These are phyloP conservation scores for Emydoidea blandingii DNA, from an alignment of 2,797 vertebrate species.

Conservation along the genomic window DNA sequence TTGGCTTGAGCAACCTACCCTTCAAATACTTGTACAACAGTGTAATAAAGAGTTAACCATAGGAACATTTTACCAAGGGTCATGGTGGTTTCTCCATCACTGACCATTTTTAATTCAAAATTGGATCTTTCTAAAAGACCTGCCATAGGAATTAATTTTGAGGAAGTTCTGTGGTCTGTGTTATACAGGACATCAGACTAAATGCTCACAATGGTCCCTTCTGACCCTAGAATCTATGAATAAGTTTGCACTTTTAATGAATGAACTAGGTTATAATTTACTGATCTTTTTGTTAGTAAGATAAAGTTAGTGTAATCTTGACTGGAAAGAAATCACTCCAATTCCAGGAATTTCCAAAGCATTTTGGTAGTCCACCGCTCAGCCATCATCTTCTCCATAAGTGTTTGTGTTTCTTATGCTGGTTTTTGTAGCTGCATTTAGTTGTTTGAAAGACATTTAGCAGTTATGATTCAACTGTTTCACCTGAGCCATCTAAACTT, in stretches of 20 bases:
- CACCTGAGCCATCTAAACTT: neutral
- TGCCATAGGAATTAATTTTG: neutral
- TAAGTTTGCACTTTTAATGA: neutral
- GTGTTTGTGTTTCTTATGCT: neutral
- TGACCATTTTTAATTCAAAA: neutral
- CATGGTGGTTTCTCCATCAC: neutral
- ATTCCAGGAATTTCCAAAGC: neutral
- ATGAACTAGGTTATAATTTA: neutral
- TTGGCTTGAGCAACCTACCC: neutral
- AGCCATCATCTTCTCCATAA: neutral
- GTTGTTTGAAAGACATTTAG: fast-evolving
- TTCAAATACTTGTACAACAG: neutral
- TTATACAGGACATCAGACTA: neutral
- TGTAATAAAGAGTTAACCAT: neutral
- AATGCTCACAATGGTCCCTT: neutral
- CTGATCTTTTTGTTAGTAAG: neutral
- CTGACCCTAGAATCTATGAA: neutral
- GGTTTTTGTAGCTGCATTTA: neutral
- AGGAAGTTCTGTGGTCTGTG: neutral
- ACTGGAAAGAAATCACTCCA: neutral
- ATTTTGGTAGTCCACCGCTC: neutral
- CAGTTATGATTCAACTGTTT: neutral
- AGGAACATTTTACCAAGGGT: neutral
- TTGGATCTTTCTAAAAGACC: neutral
- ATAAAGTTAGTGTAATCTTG: neutral